Evolutionary conservation across 2,888 invertebrate genomes (phyloP).

Genomic region (Xylocampa areola): DNA sequence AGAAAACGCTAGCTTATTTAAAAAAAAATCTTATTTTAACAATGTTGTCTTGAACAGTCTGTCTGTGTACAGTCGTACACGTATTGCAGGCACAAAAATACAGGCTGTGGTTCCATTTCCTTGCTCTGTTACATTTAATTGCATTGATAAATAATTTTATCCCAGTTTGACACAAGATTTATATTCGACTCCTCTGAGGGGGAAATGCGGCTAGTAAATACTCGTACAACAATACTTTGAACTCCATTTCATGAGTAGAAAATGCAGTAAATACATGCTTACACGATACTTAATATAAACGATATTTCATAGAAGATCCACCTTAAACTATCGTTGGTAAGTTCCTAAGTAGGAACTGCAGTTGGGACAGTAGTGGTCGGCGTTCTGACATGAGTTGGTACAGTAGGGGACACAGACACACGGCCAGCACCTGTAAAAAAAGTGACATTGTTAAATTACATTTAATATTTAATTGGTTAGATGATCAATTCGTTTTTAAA

Average conservation of each 20-base stretch:
- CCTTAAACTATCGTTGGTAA: constrained; percentile 64
- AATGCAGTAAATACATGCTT: constrained; percentile 24
- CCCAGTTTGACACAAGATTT: neutral
- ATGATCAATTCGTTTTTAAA: too few species aligned
- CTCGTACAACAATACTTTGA: constrained; percentile 25
- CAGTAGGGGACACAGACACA: constrained; percentile 90
- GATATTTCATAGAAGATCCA: constrained; percentile 12
- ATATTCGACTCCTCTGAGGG: constrained; percentile 2
- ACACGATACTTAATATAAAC: constrained; percentile 27
- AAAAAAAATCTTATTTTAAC: too few species aligned
- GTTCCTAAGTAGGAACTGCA: constrained; percentile 89
- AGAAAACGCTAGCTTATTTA: too few species aligned
- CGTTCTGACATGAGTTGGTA: constrained; percentile 87
- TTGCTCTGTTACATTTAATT: too few species aligned
- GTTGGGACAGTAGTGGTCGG: constrained; percentile 90
- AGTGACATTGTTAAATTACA: too few species aligned
- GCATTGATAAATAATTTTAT: neutral
- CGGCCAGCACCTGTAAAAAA: constrained; percentile 86
- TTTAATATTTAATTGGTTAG: too few species aligned
- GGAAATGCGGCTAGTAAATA: neutral
- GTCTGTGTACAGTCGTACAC: too few species aligned
- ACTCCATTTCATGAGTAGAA: constrained; percentile 15
- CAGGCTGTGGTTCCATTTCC: too few species aligned
- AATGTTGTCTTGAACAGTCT: too few species aligned
- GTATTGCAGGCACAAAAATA: too few species aligned